Evolutionary conservation across 2,888 invertebrate species (phyloP), one percentile per base, ranked within the genome.

Genomic region (Lomographa bimaculata): DNA sequence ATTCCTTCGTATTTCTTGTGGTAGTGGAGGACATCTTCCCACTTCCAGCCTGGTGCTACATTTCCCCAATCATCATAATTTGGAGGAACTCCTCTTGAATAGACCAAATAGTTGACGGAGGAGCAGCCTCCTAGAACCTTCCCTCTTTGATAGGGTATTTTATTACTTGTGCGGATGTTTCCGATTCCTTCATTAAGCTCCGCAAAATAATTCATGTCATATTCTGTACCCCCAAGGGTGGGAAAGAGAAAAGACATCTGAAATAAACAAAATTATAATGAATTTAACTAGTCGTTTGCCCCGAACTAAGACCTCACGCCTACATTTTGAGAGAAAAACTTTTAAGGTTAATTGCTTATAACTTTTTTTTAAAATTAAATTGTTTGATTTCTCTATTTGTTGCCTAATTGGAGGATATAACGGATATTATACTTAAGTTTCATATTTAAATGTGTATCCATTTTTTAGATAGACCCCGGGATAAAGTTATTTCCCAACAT

Each of bases 61-160:
- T 47, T 23, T 7, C 41, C 57, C 79, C 79, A 79, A 1, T 61
- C 53, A 6, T 77, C 60, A 29, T 72, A 79, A 45, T 79, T 79
- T 18, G 60, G 50, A 0, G 70, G 66, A 1, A 68, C 67, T 10
- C 79, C 79, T 42, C 79, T 60, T 1, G 63, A 52, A 37, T 78
- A 74, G 2, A 79, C 60, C 9, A 67, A 53, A 34, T 62, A 79
- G 51, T 79, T 79, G 12, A 50, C 57, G 7, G 77, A 61, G 2
- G 79, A 79, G 26, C 50, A 50, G 1, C 79, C 79, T 6, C 79
- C 79, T 0, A 79, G 65, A 24, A 77, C 57, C 54, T 78, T 79
- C 0, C 79, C 79, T 7, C 72, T 54, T 11, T 56, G 47, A 43
- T 71, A 54, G 7, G 26, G 36, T 1, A 71, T 6, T 5, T 45